phyloP scores from a whole-genome alignment of 2,888 invertebrate genomes.

The Parasteatoda lunata region DNA sequence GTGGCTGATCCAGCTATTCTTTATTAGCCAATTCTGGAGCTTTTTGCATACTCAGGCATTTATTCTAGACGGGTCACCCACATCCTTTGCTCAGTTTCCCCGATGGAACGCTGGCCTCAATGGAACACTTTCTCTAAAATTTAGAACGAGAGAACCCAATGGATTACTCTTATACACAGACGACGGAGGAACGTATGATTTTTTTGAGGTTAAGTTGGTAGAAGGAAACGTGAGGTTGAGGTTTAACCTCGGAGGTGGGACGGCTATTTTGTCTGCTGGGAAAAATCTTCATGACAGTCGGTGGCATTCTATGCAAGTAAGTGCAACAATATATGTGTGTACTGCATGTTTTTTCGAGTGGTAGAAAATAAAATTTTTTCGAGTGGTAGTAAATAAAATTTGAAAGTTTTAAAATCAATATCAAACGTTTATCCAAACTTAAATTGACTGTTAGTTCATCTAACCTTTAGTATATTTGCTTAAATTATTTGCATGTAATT shows the following conservation, averaged over 20 bases:
- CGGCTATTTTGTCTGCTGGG: conserved; percentile 90
- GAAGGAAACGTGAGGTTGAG: conserved; percentile 90
- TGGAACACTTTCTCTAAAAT: conserved; percentile 79
- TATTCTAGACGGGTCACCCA: conserved; percentile 73
- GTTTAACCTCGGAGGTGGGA: conserved; percentile 92
- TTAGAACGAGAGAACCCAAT: conserved; percentile 82
- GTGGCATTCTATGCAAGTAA: conserved; percentile 86
- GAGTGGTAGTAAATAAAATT: too few relatives aligned
- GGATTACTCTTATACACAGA: conserved; percentile 95
- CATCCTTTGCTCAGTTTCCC: conserved; percentile 66
- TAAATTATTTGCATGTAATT: too few relatives aligned
- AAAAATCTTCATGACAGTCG: conserved; percentile 90
- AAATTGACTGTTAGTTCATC: too few relatives aligned
- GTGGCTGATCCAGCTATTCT: conserved; percentile 6
- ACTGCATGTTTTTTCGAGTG: too few relatives aligned
- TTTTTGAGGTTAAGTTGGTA: conserved; percentile 94
- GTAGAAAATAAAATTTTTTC: too few relatives aligned
- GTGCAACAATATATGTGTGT: background rate
- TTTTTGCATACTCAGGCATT: conserved; percentile 11
- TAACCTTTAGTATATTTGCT: too few relatives aligned
- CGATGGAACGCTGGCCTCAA: conserved; percentile 65
- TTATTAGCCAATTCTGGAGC: conserved; percentile 9
- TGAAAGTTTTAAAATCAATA: too few relatives aligned
- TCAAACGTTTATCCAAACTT: too few relatives aligned
- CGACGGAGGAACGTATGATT: conserved; percentile 95